These are phyloP conservation scores for Pachycephala philippinensis DNA, from an alignment of 2,113 vertebrate species.

Conservation along the genomic window DNA sequence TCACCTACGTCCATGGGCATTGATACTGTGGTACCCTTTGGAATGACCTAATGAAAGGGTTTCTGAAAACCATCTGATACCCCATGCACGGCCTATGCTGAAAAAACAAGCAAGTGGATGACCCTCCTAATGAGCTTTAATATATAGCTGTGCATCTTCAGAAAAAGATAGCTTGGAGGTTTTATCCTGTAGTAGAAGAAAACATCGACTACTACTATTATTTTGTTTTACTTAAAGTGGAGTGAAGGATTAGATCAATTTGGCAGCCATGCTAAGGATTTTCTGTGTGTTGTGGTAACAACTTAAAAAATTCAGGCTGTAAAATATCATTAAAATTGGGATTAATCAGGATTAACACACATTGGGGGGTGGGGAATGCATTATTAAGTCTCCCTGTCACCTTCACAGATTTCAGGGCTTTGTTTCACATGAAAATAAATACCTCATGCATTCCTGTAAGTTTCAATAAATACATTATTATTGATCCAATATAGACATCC, in stretches of 20 bases:
- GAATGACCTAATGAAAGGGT: not conserved
- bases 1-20: not conserved
- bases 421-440: not conserved
- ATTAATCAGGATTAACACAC: conserved; percentile 59
- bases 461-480: not conserved
- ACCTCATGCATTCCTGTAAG: not conserved
- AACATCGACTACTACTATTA: not conserved
- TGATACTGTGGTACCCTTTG: not conserved
- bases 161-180: not conserved
- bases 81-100: not conserved
- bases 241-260: conserved; percentile 4
- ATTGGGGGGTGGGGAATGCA: conserved; percentile 48
- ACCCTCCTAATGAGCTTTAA: not conserved
- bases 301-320: conserved; percentile 8
- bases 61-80: not conserved
- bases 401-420: not conserved
- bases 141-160: not conserved
- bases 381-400: conserved; percentile 8
- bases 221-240: not conserved
- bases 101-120: not conserved
- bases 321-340: conserved; percentile 49
- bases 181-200: not conserved
- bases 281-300: conserved; percentile 55
- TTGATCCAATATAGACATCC: not conserved
- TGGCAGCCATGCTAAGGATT: conserved; percentile 9